phyloP scores from a whole-genome alignment of 2,797 vertebrate species.

The Enteromius mattozi region DNA sequence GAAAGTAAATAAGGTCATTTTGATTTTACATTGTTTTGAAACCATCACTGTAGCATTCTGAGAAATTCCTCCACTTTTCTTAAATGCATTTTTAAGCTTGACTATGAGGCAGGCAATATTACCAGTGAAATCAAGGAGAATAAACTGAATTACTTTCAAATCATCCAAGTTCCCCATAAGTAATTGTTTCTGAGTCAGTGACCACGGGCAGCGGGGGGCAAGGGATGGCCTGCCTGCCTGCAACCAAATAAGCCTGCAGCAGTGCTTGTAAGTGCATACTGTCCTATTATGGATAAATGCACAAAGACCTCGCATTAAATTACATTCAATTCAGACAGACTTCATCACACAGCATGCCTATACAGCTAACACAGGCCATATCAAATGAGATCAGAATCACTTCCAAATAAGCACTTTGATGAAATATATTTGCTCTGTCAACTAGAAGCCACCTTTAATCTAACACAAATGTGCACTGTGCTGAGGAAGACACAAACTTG shows the following conservation, averaged over 20 bases:
- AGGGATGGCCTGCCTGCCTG: conserved; percentile 38
- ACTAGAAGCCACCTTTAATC: conserved; percentile 56
- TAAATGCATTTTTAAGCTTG: conserved; percentile 56
- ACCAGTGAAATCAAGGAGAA: conserved; percentile 80
- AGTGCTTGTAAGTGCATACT: conserved; percentile 42
- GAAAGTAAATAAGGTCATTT: not conserved
- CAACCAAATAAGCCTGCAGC: conserved; percentile 54
- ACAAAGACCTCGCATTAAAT: conserved; percentile 56
- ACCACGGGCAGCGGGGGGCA: conserved; percentile 66
- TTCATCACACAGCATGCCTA: conserved; percentile 58
- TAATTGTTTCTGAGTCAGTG: conserved; percentile 84
- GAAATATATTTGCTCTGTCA: conserved; percentile 65
- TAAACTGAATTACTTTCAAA: conserved; percentile 83
- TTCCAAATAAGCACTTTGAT: conserved; percentile 60
- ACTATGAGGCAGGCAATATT: conserved; percentile 75
- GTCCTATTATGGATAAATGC: conserved; percentile 58
- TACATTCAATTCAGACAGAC: conserved; percentile 57
- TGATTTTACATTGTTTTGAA: conserved; percentile 5
- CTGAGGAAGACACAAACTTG: conserved; percentile 67
- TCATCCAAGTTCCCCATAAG: conserved; percentile 72
- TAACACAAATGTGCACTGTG: conserved; percentile 67
- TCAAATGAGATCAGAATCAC: conserved; percentile 25
- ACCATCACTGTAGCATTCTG: conserved; percentile 56
- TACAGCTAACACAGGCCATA: conserved; percentile 39
- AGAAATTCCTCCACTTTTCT: conserved; percentile 48